phyloP scores from a whole-genome alignment of 2,797 vertebrate genomes.

The Chaunax sp. region DNA sequence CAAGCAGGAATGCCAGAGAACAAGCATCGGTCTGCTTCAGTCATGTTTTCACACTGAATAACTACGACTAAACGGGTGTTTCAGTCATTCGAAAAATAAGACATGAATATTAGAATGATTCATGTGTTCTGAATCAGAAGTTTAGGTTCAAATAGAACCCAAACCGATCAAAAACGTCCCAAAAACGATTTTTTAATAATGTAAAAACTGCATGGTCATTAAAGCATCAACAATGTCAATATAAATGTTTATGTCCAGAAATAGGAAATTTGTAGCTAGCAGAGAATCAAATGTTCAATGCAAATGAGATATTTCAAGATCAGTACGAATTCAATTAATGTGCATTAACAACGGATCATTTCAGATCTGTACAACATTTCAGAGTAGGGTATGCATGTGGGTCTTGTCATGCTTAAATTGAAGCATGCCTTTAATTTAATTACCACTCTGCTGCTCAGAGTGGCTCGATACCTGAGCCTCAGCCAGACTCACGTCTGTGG shows the following conservation, averaged over 20 bases:
- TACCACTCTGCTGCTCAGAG: constrained; percentile 51
- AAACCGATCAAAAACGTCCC: constrained; percentile 26
- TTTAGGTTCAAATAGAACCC: constrained; percentile 37
- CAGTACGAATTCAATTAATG: constrained; percentile 43
- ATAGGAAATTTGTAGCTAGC: constrained; percentile 47
- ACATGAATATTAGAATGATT: not conserved
- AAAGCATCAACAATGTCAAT: constrained; percentile 46
- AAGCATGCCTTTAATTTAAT: constrained; percentile 65
- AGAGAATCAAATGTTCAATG: constrained; percentile 38
- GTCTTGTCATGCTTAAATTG: constrained; percentile 39
- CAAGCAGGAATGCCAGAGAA: too few relatives aligned
- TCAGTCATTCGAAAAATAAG: constrained; percentile 7
- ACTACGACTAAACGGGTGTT: not conserved
- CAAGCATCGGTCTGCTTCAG: too few relatives aligned
- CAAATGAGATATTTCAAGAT: constrained; percentile 51
- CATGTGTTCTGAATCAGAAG: constrained; percentile 5
- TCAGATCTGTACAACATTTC: constrained; percentile 36
- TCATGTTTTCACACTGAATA: too few relatives aligned
- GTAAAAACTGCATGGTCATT: constrained; percentile 38
- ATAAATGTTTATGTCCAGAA: constrained; percentile 55
- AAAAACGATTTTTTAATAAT: constrained; percentile 64
- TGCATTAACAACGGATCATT: constrained; percentile 38
- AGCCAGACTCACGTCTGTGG: constrained; percentile 57
- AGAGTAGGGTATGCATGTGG: not conserved
- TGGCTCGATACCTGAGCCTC: constrained; percentile 68